Base-by-base conservation (phyloP, 2,113 vertebrate species). In the Neoarius graeffei region DNA sequence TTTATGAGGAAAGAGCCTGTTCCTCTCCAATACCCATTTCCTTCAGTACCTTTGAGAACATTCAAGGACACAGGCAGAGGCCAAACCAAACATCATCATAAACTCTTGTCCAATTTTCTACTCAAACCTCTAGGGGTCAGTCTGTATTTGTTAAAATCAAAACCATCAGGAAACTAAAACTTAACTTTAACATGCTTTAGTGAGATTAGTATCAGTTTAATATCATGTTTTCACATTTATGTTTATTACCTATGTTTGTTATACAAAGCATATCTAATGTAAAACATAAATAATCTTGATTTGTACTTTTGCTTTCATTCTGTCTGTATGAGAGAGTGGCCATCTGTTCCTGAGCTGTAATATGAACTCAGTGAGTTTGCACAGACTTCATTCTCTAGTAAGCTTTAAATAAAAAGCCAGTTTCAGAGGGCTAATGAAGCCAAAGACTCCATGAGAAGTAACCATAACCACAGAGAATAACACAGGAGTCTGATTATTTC, bases 101-200 rank as follows among this genome's bases (percentile, higher is more conserved):
- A 48, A 60, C 56, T 48, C 67, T 59, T 85, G 11, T 42, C 35
- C 50, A 88, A 59, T 81, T 83, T 81, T 59, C 66, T 57, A 23
- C 30, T 71, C 30, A 59, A 48, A 23, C 59, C 89, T 73, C 81
- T 81, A 86, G 84, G 23, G 79, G 81, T 85, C 80, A 88, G 42
- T 83, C 30, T 84, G 25, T 62, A 5, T 83, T 83, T 87, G 80
- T 85, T 60, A 27, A 69, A 83, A 25, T 50, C n/a, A 13, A 25
- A 59, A 57, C 57, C 5, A 54, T 56, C 25, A 60, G 27, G 6
- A 64, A 57, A 73, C 67, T 64, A 9, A 8, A 81, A 17, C 48
- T 11, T 6, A 48, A 14, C 79, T 69, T 81, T n/a, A 27, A 27
- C 6, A 54, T 17, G 67, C 56, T 85, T 76, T 50, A 23, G 1